Evolutionary conservation across 2,888 invertebrate genomes (phyloP).

Genomic region (Lasioglossum lativentre): DNA sequence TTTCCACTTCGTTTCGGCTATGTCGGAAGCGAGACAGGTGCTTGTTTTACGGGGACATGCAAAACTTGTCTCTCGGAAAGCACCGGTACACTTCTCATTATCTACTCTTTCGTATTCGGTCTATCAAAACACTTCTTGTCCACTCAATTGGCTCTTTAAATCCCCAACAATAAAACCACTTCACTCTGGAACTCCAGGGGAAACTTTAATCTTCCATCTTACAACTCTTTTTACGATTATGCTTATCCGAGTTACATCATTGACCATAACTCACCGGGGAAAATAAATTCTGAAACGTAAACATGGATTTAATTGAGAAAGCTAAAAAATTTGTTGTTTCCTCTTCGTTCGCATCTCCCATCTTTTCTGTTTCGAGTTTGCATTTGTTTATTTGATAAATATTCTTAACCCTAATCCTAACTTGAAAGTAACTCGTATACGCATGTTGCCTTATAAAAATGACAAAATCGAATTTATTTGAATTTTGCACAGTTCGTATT

Average conservation of each 20-base stretch:
- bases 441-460: too few species aligned
- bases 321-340: not conserved
- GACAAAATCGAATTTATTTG: too few species aligned
- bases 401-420: too few species aligned
- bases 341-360: not conserved
- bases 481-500: too few species aligned
- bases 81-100: not conserved
- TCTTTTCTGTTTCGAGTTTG: too few species aligned
- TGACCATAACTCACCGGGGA: not conserved
- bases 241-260: not conserved
- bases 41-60: conserved; percentile 15
- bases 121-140: not conserved
- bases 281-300: not conserved
- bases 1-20: conserved; percentile 52
- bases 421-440: too few species aligned
- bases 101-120: not conserved
- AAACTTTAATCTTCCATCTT: not conserved
- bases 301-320: not conserved
- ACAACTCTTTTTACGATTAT: not conserved
- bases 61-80: conserved; percentile 11
- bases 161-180: not conserved
- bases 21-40: conserved; percentile 54
- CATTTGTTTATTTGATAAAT: too few species aligned
- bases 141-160: not conserved
- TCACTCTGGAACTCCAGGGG: not conserved